Conservation (phyloP, 1,140 invertebrate genomes). For the Drosophila carrolli region DNA sequence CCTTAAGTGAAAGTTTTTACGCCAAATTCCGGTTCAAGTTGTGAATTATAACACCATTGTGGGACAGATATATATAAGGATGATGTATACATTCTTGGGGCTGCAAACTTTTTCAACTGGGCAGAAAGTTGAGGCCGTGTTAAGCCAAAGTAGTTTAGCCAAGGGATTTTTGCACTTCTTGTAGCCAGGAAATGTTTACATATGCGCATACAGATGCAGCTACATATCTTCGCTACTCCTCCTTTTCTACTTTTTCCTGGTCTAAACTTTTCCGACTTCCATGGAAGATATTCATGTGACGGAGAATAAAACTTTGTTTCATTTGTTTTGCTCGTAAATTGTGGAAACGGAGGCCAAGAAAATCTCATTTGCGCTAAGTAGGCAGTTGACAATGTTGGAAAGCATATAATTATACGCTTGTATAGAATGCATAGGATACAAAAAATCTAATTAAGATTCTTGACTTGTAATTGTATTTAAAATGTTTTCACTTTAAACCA, state of each 20-base stretch:
- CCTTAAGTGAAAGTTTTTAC: conserved; percentile 57
- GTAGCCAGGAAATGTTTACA: conserved; percentile 71
- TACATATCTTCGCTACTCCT: background rate
- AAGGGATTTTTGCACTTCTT: conserved; percentile 69
- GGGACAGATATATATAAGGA: conserved; percentile 5
- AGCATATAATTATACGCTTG: background rate
- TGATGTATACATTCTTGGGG: conserved; percentile 27
- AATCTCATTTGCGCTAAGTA: conserved; percentile 67
- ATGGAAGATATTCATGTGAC: conserved; percentile 3
- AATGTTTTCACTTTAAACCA: too few relatives aligned
- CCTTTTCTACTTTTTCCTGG: background rate
- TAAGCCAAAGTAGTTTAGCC: conserved; percentile 61
- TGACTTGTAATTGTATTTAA: too few relatives aligned
- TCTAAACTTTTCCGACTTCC: background rate
- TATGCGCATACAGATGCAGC: conserved; percentile 75
- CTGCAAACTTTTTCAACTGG: conserved; percentile 43
- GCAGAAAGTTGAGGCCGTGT: conserved; percentile 37
- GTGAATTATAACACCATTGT: conserved; percentile 73
- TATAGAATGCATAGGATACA: background rate
- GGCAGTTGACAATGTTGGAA: conserved; percentile 18
- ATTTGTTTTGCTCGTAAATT: conserved; percentile 67
- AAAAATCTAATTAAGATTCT: too few relatives aligned
- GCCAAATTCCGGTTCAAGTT: conserved; percentile 36
- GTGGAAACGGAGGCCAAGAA: conserved; percentile 47
- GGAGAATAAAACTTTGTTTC: conserved; percentile 55